Evolutionary conservation across 2,113 vertebrate genomes (phyloP), one percentile per base, ranked within the genome.

Genomic region (Corynorhinus townsendii): DNA sequence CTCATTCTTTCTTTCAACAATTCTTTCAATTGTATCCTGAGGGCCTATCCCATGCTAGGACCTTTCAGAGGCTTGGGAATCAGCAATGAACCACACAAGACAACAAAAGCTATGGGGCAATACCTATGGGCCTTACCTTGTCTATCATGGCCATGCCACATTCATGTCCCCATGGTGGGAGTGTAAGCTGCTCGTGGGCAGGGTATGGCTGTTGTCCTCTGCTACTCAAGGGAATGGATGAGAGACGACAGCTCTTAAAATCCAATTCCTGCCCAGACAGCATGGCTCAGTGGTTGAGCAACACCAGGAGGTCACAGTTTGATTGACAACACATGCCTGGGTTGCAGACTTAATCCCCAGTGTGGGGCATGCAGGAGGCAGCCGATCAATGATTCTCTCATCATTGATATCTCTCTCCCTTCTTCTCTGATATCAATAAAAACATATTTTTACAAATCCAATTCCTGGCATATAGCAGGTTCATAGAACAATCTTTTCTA

Each of bases 1-100:
- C 22, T 90, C 59, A 62, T 64, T 95, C 40, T 80, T 84, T 79
- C 47, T 92, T 88, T 35, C 33, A 93, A 5, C 24, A 90, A 19
- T 28, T 62, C 9, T 83, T n/a, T 79, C n/a, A 84, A 20, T 30
- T 64, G 15, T 83, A n/a, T 83, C 47, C 38, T 68, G 56, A 54
- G 19, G n/a, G 38, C 28, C 12, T 28, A 15, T 20, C 45, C 38
- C 26, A 56, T 33, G 52, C 20, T 73, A 69, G 56, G 26, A 26
- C 59, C 38, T 80, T 87, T 28, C 16, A 86, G 12, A 59, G 56
- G n/a, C n/a, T 72, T 79, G 4, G 35, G 40, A 73, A 71, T 64
- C 28, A 45, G 35, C 26, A 22, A 35, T 45, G 38, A 96, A 82
- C 38, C 80, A 91, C 80, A 83, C 0, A 66, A 88, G 28, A 89